phyloP scores from a whole-genome alignment of 2,797 vertebrate genomes.

The Poeciliopsis gracilis region DNA sequence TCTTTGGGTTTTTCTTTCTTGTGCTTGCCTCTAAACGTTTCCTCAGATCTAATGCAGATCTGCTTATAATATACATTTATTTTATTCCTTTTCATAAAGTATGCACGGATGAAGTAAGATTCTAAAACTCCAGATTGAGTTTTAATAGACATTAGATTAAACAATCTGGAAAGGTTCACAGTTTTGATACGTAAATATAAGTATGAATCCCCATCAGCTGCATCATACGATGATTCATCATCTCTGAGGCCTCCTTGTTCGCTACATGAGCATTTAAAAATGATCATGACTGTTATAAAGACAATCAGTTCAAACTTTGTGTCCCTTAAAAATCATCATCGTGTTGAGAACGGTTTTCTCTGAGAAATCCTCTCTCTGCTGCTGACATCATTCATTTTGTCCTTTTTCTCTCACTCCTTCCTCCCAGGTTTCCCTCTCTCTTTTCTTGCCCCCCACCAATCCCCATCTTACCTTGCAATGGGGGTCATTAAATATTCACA shows the following conservation, averaged over 20 bases:
- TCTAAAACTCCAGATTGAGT: background rate
- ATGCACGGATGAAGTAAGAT: background rate
- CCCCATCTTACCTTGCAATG: conserved; percentile 60
- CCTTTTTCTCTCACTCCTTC: conserved; percentile 19
- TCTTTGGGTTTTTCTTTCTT: background rate
- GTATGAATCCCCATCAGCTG: background rate
- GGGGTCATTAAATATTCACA: conserved; percentile 84
- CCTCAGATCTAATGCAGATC: background rate
- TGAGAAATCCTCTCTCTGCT: background rate
- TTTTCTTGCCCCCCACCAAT: background rate
- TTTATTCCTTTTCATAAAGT: background rate
- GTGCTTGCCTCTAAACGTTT: background rate
- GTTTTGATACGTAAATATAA: background rate
- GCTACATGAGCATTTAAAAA: background rate
- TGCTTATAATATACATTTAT: background rate
- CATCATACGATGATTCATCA: background rate
- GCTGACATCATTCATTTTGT: background rate
- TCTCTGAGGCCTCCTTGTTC: background rate
- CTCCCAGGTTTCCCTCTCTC: conserved; percentile 35
- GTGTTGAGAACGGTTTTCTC: background rate
- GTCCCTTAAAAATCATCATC: background rate
- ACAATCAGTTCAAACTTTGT: background rate
- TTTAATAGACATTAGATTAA: background rate
- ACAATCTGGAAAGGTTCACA: background rate
- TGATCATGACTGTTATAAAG: background rate